Conservation (phyloP, 2,888 invertebrate genomes). For the Scaeva pyrastri region DNA sequence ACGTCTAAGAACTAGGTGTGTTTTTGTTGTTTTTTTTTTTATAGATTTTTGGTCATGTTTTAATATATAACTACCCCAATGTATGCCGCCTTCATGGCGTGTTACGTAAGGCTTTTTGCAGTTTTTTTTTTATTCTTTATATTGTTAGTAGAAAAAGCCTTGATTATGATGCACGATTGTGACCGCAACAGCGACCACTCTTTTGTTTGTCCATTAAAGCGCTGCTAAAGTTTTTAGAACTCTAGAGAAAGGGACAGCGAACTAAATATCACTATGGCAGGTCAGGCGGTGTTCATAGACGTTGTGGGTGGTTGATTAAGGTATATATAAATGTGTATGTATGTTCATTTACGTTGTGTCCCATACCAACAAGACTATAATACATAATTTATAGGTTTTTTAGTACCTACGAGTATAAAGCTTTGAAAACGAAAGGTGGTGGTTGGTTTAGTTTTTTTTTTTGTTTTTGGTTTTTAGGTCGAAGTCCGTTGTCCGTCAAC, state of each 20-base stretch:
- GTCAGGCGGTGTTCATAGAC: background rate
- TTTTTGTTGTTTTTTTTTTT: too few species aligned
- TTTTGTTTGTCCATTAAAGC: constrained; percentile 54
- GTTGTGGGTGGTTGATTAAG: background rate
- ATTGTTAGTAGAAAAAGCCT: constrained; percentile 40
- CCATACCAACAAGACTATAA: constrained; percentile 2
- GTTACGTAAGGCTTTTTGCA: constrained; percentile 60
- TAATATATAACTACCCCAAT: background rate
- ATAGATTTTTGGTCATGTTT: background rate
- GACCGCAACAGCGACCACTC: constrained; percentile 45
- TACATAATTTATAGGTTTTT: constrained; percentile 21
- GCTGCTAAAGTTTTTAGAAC: constrained; percentile 47
- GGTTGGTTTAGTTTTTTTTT: constrained; percentile 1
- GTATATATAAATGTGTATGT: background rate
- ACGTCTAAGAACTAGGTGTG: too few species aligned
- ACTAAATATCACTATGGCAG: constrained; percentile 5
- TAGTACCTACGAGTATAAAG: constrained; percentile 27
- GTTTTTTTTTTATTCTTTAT: background rate
- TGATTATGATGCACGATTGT: constrained; percentile 63
- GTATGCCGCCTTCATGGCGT: background rate
- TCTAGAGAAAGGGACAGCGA: background rate
- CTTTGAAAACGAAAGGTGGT: background rate
- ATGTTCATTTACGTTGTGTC: constrained; percentile 32
- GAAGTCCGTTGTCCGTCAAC: background rate
- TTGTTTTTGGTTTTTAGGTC: constrained; percentile 53